Percentiles rank a stretch among this genome's conserved stretches.
Evolutionary conservation across 2,113 vertebrate genomes (phyloP).

Genomic region (Corythoichthys intestinalis): DNA sequence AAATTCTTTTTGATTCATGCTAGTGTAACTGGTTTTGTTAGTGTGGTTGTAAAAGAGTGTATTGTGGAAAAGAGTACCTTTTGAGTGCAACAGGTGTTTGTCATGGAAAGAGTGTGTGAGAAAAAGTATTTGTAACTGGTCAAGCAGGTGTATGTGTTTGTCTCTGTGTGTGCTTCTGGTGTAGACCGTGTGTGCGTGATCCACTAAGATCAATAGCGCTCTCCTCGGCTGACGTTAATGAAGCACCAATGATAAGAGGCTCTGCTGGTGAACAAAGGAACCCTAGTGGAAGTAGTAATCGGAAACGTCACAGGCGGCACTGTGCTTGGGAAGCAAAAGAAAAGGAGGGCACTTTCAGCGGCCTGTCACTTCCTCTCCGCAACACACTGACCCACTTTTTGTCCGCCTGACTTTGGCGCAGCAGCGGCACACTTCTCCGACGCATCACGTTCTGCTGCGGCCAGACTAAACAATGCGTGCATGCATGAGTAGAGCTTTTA

Average conservation of each 20-base stretch:
- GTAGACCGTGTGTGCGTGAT: neutral
- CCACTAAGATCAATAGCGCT: neutral
- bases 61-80: too few species aligned
- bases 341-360: neutral
- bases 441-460: neutral
- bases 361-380: neutral
- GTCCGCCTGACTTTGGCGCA: neutral
- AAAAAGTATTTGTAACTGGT: too few species aligned
- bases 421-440: neutral
- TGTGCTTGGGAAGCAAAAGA: neutral
- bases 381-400: conserved; percentile 5
- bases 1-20: too few species aligned
- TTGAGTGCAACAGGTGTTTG: too few species aligned
- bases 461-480: neutral
- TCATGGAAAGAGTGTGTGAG: too few species aligned
- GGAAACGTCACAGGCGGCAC: neutral
- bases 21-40: too few species aligned
- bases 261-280: neutral
- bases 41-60: too few species aligned
- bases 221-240: neutral
- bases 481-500: neutral
- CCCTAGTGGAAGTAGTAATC: neutral
- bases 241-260: neutral
- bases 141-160: too few species aligned
- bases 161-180: too few species aligned